phyloP scores from a whole-genome alignment of 1,140 invertebrate genomes.

The Tetramorium parvispinum region DNA sequence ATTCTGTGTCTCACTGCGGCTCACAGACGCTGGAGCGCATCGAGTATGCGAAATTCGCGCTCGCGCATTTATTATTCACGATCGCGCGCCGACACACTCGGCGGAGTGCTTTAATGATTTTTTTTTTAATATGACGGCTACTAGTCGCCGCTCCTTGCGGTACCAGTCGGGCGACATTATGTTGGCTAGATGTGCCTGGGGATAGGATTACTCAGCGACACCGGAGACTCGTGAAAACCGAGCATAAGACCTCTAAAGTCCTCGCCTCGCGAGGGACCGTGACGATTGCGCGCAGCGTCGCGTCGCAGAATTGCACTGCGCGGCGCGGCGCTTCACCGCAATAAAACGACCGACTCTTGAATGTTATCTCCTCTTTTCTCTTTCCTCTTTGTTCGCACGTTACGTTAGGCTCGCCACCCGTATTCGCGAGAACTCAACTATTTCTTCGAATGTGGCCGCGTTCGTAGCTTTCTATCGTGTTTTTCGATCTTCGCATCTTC shows the following conservation, averaged over 20 bases:
- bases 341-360: slow-evolving; percentile 28
- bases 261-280: slow-evolving; percentile 67
- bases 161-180: slow-evolving; percentile 80
- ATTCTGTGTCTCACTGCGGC: neutral
- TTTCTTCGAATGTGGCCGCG: neutral
- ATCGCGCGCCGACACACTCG: slow-evolving; percentile 14
- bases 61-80: slow-evolving; percentile 25
- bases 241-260: slow-evolving; percentile 78
- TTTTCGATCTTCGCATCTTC: neutral
- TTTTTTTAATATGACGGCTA: slow-evolving; percentile 32
- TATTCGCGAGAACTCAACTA: neutral
- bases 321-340: neutral
- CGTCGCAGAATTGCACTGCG: slow-evolving; percentile 42
- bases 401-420: neutral
- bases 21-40: neutral
- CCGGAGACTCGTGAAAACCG: slow-evolving; percentile 82
- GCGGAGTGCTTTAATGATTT: slow-evolving; percentile 34
- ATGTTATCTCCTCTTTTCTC: slow-evolving; percentile 35
- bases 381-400: slow-evolving; percentile 14
- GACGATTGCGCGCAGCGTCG: slow-evolving; percentile 62
- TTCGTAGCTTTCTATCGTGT: neutral
- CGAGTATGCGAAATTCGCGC: slow-evolving; percentile 9
- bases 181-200: slow-evolving; percentile 76
- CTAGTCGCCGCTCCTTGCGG: slow-evolving; percentile 63
- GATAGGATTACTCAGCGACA: slow-evolving; percentile 82